phyloP scores from a whole-genome alignment of 2,888 invertebrate genomes.

The Corbicula japonica region DNA sequence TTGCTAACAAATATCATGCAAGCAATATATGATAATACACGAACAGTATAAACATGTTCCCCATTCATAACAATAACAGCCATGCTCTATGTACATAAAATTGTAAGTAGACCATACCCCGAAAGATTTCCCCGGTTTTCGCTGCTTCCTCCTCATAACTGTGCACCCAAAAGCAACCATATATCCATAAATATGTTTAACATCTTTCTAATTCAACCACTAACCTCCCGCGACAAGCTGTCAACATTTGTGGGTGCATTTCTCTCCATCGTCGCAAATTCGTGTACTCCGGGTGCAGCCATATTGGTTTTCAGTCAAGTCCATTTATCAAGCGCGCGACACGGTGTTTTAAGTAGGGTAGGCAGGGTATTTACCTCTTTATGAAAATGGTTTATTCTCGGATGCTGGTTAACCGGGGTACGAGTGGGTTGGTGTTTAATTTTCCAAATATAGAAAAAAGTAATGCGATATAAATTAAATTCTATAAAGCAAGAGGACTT shows the following conservation, averaged over 20 bases:
- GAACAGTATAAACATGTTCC: no score
- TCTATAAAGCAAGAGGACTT: no score
- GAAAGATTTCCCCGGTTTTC: conserved; percentile 63
- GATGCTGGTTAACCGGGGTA: conserved; percentile 30
- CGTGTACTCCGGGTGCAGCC: conserved; percentile 68
- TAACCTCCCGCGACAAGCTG: conserved; percentile 58
- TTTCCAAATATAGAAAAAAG: conserved; percentile 23
- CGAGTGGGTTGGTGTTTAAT: conserved; percentile 10
- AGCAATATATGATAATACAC: no score
- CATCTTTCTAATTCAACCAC: conserved; percentile 37
- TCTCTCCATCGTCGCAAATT: conserved; percentile 31
- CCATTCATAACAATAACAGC: not conserved
- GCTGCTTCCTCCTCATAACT: conserved; percentile 62
- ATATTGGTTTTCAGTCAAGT: conserved; percentile 65
- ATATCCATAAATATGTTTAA: conserved; percentile 58
- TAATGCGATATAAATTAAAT: conserved; percentile 1
- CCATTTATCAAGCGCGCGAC: conserved; percentile 59
- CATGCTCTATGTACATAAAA: conserved; percentile 22
- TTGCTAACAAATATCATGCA: no score
- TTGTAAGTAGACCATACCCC: conserved; percentile 67
- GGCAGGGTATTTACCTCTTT: conserved; percentile 26
- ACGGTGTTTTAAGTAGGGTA: conserved; percentile 41
- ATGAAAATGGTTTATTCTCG: conserved; percentile 17
- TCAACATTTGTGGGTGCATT: conserved; percentile 43
- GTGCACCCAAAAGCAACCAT: conserved; percentile 62